A percentile compares a stretch with the other conserved stretches of the same genome.
phyloP scores from a whole-genome alignment of 2,113 vertebrate genomes.

The Gadus chalcogrammus region DNA sequence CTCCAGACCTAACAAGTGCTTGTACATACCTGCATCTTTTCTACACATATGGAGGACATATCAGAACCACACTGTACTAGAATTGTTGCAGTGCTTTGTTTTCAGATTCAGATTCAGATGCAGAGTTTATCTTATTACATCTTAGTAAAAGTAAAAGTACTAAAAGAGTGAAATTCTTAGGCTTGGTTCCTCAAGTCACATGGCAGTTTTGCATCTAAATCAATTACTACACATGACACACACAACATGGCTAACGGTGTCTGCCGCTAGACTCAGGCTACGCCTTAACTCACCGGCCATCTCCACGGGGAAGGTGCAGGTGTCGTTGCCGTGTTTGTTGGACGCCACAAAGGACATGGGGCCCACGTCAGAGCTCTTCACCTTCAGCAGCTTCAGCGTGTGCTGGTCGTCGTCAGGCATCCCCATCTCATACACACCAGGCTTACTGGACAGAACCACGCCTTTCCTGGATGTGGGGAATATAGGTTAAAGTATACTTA shows the following conservation, averaged over 20 bases:
- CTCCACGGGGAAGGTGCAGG: constrained; percentile 78
- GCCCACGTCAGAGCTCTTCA: constrained; percentile 77
- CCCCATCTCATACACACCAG: constrained; percentile 78
- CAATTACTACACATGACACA: not conserved
- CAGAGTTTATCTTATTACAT: no score
- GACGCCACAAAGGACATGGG: constrained; percentile 82
- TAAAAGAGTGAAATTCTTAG: no score
- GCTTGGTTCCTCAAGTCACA: no score
- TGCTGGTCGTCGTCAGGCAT: constrained; percentile 93
- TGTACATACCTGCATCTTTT: no score
- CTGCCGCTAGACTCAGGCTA: not conserved
- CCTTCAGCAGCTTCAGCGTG: constrained; percentile 78
- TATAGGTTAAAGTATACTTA: no score
- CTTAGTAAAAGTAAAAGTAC: no score
- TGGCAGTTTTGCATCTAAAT: no score
- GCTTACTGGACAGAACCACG: constrained; percentile 69
- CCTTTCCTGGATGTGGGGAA: constrained; percentile 66
- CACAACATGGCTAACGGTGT: not conserved
- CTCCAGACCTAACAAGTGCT: no score
- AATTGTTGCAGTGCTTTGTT: no score
- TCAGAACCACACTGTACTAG: no score
- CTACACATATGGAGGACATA: no score
- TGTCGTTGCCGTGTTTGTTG: constrained; percentile 81
- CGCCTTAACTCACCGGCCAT: constrained; percentile 79
- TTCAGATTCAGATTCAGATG: no score